Evolutionary conservation across 2,113 vertebrate species (phyloP).

Genomic region (Nasalis larvatus): DNA sequence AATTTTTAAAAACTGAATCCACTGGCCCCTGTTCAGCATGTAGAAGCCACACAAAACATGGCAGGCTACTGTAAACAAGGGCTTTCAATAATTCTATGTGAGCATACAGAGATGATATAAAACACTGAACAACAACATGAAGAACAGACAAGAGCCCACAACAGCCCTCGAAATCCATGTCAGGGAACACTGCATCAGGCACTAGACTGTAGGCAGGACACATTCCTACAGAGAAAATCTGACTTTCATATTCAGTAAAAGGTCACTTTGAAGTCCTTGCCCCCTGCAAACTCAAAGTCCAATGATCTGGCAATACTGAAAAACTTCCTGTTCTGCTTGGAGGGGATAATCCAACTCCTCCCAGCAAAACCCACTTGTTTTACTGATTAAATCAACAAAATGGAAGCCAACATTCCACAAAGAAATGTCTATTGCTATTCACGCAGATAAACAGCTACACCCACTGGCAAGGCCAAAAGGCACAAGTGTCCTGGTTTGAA

Average conservation of each 20-base stretch:
- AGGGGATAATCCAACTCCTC: slow-evolving; percentile 47
- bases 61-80: not conserved
- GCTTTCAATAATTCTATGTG: not conserved
- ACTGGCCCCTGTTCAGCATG: not conserved
- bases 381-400: slow-evolving; percentile 68
- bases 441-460: slow-evolving; percentile 69
- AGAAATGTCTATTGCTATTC: slow-evolving; percentile 70
- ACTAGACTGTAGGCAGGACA: not conserved
- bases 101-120: not conserved
- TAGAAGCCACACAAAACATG: not conserved
- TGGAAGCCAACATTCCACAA: slow-evolving; percentile 72
- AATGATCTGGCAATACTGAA: slow-evolving; percentile 54
- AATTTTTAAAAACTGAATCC: not conserved
- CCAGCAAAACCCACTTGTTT: slow-evolving; percentile 58
- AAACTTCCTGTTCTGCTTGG: slow-evolving; percentile 58
- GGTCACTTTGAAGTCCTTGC: slow-evolving; percentile 45
- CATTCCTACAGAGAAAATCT: not conserved
- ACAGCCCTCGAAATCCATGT: not conserved
- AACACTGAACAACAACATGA: not conserved
- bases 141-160: not conserved
- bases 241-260: slow-evolving; percentile 43
- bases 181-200: not conserved
- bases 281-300: slow-evolving; percentile 39
- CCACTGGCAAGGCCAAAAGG: slow-evolving; percentile 51
- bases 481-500: not conserved